Base-by-base conservation (phyloP, 2,888 invertebrate genomes). In the Scaptomyza polygonia region DNA sequence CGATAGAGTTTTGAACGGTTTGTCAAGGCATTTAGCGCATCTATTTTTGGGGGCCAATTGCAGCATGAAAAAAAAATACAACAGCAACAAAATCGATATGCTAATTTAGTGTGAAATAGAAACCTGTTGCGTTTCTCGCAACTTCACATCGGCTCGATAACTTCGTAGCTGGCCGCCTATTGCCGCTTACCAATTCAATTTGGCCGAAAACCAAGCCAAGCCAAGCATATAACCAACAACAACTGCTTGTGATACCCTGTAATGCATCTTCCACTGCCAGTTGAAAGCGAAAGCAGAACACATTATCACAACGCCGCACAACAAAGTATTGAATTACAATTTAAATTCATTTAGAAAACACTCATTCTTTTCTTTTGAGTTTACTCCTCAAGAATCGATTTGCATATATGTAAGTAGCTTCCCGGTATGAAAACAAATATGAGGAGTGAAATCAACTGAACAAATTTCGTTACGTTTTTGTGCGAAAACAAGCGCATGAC, bases 11-110 rank as follows among this genome's bases (percentile, higher is more conserved):
- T 45, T 39, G 34, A 55, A 42, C 51, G 34, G 54, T 72, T 66
- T 58, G 67, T 34, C n/a, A 39, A 66, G 34, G 21, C 56, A 72
- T 66, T 70, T 70, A 70, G 72, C 70, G 66, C 51, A 65, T 70
- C 56, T 54, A 54, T 58, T 55, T 51, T 55, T 51, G 68, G 18
- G 8, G 45, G 34, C 59, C 59, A 59, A 67, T 72, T 71, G 70
- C 72, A 66, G 54, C 67, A 55, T 48, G 51, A 34, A 55, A 72
- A 72, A 55, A 66, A 65, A 55, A 59, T n/a, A n/a, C n/a, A n/a
- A n/a, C n/a, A n/a, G n/a, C n/a, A n/a, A n/a, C n/a, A n/a, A n/a
- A n/a, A n/a, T n/a, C n/a, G n/a, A n/a, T 72, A 70, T 72, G 70
- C 72, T 72, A 70, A 72, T 70, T 39, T 9, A 12, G 30, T 58